Conservation (phyloP, 2,113 vertebrate species). For the Pseudonaja textilis region DNA sequence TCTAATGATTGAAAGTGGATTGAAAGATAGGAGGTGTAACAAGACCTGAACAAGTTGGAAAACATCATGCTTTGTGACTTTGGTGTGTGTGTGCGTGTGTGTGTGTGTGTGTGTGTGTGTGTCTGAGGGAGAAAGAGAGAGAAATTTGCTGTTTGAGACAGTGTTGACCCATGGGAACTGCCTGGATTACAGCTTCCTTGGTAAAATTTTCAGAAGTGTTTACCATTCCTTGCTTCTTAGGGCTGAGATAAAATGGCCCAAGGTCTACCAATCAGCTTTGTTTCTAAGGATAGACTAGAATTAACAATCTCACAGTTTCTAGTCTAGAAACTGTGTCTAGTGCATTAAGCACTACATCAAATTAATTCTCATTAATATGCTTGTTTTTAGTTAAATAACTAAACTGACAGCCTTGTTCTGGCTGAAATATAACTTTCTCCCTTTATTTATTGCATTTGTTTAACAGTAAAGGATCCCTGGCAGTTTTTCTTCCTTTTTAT, state of each 20-base stretch:
- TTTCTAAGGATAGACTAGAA: not conserved
- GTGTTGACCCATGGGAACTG: not conserved
- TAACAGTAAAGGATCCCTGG: not conserved
- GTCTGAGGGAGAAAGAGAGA: not conserved
- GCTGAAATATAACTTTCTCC: not conserved
- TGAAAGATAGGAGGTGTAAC: not conserved
- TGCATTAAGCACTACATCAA: not conserved
- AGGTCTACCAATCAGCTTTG: not conserved
- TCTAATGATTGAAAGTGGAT: not conserved
- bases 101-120: not conserved
- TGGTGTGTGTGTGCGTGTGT: not conserved
- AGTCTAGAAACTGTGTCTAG: not conserved
- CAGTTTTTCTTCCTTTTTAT: not conserved
- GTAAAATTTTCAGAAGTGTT: not conserved
- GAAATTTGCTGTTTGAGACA: not conserved
- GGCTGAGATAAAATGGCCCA: not conserved
- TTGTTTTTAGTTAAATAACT: not conserved
- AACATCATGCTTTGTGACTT: not conserved
- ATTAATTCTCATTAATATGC: not conserved
- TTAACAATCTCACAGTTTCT: not conserved
- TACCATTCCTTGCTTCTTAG: not conserved
- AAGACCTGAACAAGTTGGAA: not conserved
- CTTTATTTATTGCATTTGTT: not conserved
- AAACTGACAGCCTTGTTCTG: not conserved
- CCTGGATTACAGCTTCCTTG: not conserved